Percentiles rank a stretch among this genome's conserved stretches.
Conservation (phyloP, 2,888 invertebrate genomes). For the Rhagonycha lutea region DNA sequence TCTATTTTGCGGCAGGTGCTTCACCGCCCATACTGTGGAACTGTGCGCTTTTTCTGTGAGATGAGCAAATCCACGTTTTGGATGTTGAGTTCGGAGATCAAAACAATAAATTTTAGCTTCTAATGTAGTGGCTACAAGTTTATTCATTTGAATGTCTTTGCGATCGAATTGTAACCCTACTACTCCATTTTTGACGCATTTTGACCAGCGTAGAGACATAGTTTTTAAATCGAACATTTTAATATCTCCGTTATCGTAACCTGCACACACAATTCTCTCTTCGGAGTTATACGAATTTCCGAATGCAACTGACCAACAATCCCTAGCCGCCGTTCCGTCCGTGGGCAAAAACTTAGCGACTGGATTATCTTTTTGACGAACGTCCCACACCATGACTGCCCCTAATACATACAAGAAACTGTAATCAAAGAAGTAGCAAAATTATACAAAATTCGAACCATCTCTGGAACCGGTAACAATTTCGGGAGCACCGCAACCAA, state of each 20-base stretch:
- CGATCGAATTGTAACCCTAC: conserved; percentile 90
- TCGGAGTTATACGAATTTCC: conserved; percentile 87
- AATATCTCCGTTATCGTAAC: conserved; percentile 95
- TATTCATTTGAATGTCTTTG: conserved; percentile 93
- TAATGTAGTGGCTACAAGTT: conserved; percentile 86
- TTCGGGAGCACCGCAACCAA: conserved; percentile 91
- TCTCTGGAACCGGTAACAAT: conserved; percentile 92
- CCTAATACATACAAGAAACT: conserved; percentile 55
- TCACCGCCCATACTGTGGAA: conserved; percentile 87
- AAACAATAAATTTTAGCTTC: conserved; percentile 90
- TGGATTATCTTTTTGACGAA: conserved; percentile 84
- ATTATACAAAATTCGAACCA: conserved; percentile 59
- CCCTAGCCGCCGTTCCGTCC: conserved; percentile 71
- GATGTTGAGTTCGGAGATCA: conserved; percentile 87
- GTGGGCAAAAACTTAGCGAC: conserved; percentile 87
- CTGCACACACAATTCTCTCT: conserved; percentile 86
- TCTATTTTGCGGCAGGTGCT: conserved; percentile 91
- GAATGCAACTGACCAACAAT: conserved; percentile 94
- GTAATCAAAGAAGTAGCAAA: neutral
- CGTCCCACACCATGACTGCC: conserved; percentile 93
- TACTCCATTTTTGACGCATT: conserved; percentile 88
- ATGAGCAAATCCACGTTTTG: conserved; percentile 81
- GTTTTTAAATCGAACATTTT: conserved; percentile 89
- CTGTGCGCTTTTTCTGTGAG: conserved; percentile 58
- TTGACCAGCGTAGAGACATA: conserved; percentile 87